Evolutionary conservation across 2,888 invertebrate species (phyloP), one percentile per base, ranked within the genome.

Genomic region (Embidobia sp.): DNA sequence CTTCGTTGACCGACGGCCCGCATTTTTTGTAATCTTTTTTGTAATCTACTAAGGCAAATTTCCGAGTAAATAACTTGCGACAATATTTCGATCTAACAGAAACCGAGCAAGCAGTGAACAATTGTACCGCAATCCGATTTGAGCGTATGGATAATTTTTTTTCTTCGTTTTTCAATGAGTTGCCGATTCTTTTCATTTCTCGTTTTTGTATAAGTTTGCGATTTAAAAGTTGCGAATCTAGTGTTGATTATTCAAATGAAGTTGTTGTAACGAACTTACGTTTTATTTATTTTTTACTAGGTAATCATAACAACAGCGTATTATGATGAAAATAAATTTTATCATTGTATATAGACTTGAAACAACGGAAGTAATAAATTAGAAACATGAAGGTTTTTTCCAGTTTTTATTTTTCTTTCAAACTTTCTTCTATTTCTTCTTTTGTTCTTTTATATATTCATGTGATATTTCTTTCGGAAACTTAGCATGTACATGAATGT

Each of bases 341-440:
- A 75, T 67, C 49, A 75, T 31, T 75, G 69, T 75, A 67, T 63
- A 75, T 69, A 74, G 59, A 66, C 53, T 59, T 74, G 66, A 61
- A 53, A 27, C 44, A 67, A 61, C 40, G 37, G 37, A 67, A 59
- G 48, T 74, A 74, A 74, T 67, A 64, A 55, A 73, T 61, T 53
- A 35, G 44, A 74, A 53, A 67, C 55, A 46, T 46, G 66, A 61
- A 59, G n/a, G n/a, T n/a, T n/a, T n/a, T n/a, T n/a, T n/a, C n/a
- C n/a, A n/a, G n/a, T n/a, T n/a, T n/a, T n/a, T n/a, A n/a, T n/a
- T n/a, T n/a, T n/a, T n/a, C n/a, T n/a, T n/a, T n/a, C n/a, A n/a
- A n/a, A n/a, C n/a, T n/a, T n/a, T n/a, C n/a, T n/a, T n/a, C n/a
- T n/a, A n/a, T n/a, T n/a, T n/a, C n/a, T n/a, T n/a, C n/a, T n/a